Evolutionary conservation across 2,797 vertebrate genomes (phyloP).

Genomic region (Craterocephalus amniculus): DNA sequence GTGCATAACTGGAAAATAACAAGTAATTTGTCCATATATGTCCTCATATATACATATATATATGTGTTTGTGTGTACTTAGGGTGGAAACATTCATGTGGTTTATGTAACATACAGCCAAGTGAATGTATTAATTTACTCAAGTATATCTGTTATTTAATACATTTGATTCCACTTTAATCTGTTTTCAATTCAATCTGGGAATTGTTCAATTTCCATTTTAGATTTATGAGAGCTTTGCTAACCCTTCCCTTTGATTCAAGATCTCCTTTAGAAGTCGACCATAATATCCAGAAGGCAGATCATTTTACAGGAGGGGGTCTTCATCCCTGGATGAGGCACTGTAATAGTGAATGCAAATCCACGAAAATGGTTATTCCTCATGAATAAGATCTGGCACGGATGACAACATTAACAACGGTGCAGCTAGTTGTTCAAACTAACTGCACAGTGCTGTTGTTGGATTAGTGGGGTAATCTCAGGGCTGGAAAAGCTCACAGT

Average conservation of each 20-base stretch:
- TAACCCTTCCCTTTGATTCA: constrained; percentile 38
- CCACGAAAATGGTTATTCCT: constrained; percentile 68
- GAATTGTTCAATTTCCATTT: constrained; percentile 49
- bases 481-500: constrained; percentile 62
- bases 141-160: constrained; percentile 32
- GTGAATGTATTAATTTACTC: background rate
- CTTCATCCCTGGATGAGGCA: constrained; percentile 63
- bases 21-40: background rate
- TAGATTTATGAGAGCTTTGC: constrained; percentile 41
- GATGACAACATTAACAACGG: constrained; percentile 81
- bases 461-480: constrained; percentile 80
- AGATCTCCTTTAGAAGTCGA: constrained; percentile 58
- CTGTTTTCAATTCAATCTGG: constrained; percentile 44
- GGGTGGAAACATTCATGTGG: background rate
- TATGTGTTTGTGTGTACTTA: background rate
- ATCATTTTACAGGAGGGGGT: constrained; percentile 51
- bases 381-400: constrained; percentile 58
- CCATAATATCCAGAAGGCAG: constrained; percentile 54
- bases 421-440: constrained; percentile 73
- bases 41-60: too few relatives aligned
- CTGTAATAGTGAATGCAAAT: constrained; percentile 71
- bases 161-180: constrained; percentile 40
- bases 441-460: constrained; percentile 73
- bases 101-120: background rate
- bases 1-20: background rate